These are phyloP conservation scores for Ophion costatus DNA, from an alignment of 2,888 invertebrate genomes.

Conservation along the genomic window DNA sequence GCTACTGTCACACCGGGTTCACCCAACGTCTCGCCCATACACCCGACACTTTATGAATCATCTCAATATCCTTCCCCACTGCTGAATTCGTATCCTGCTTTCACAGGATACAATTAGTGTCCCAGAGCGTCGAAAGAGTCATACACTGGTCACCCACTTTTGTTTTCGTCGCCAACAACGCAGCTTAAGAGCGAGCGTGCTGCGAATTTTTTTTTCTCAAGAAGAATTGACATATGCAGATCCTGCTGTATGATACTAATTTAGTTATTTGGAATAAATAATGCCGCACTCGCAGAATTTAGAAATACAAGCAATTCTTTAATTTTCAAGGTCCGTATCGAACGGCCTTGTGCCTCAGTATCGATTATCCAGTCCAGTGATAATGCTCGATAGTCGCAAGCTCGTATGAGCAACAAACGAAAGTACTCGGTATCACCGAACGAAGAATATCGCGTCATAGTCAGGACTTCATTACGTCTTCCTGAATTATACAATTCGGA, in stretches of 20 bases:
- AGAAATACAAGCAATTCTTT: no score
- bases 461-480: neutral
- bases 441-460: neutral
- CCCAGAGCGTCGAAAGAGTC: neutral
- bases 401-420: no score
- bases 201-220: neutral
- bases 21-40: neutral
- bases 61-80: neutral
- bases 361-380: no score
- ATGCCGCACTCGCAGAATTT: no score
- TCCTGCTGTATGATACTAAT: no score
- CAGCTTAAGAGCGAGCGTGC: neutral
- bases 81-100: neutral
- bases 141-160: neutral
- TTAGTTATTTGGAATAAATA: no score
- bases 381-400: no score
- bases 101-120: neutral
- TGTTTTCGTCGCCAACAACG: neutral
- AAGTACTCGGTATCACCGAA: no score
- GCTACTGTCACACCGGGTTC: slow-evolving; percentile 53
- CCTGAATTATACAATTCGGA: neutral
- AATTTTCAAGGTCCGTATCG: no score
- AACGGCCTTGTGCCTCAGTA: no score
- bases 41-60: neutral
- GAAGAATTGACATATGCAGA: no score